phyloP scores from a whole-genome alignment of 2,888 invertebrate species.

The Drosophila incognita region DNA sequence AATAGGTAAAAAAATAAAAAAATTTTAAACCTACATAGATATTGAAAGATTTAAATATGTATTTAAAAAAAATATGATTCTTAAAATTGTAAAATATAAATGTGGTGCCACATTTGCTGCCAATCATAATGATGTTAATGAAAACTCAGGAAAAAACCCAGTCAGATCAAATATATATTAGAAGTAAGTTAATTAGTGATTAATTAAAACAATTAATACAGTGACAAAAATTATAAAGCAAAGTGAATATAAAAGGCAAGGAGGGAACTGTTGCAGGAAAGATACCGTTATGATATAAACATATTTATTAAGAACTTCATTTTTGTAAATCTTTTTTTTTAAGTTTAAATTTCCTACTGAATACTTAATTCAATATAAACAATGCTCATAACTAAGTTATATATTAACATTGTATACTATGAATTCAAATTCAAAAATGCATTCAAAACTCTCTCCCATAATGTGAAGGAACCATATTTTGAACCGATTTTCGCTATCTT shows the following conservation, averaged over 20 bases:
- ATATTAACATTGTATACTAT: not conserved
- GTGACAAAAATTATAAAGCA: not conserved
- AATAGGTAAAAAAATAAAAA: not conserved
- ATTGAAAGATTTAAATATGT: not conserved
- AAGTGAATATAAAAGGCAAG: not conserved
- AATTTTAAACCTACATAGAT: not conserved
- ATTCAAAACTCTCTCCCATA: not conserved
- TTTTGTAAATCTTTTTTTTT: not conserved
- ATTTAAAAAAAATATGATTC: not conserved
- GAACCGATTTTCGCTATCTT: not conserved
- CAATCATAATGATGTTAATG: not conserved
- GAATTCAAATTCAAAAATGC: not conserved
- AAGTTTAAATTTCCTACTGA: fast-evolving
- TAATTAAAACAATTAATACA: not conserved
- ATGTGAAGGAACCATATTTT: not conserved
- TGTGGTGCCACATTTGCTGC: not conserved
- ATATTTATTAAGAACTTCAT: not conserved
- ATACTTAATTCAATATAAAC: not conserved
- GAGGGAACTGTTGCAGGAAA: not conserved
- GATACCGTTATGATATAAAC: not conserved
- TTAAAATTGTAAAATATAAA: not conserved
- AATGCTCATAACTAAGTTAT: not conserved
- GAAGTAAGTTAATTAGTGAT: not conserved
- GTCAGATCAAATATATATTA: not conserved
- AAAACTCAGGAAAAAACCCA: not conserved